Evolutionary conservation across 2,113 vertebrate species (phyloP).

Genomic region (Sminthopsis crassicaudata): DNA sequence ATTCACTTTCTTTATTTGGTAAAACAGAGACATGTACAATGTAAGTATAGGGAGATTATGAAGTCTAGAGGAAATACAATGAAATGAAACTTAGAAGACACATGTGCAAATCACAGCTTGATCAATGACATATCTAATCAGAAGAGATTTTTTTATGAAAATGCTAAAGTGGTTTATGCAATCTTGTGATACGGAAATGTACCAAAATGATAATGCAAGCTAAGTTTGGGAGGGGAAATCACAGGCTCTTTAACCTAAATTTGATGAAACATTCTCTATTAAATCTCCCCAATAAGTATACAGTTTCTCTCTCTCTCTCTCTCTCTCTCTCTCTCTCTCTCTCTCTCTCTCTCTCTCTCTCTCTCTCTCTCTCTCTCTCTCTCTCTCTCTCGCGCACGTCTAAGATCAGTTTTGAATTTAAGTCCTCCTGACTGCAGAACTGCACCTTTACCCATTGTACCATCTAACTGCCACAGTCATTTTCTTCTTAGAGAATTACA

Average conservation of each 20-base stretch:
- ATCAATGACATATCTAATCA: not conserved
- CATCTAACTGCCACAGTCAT: too few species aligned
- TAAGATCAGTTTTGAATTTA: too few species aligned
- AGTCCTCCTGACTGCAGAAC: too few species aligned
- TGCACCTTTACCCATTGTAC: too few species aligned
- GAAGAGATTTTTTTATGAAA: not conserved
- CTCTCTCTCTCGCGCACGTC: too few species aligned
- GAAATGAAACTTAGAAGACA: not conserved
- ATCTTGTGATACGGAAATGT: not conserved
- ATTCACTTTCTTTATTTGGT: not conserved
- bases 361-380: too few species aligned
- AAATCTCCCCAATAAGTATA: too few species aligned
- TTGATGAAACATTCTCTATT: too few species aligned
- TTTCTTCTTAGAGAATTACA: not conserved
- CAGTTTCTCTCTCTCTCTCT: too few species aligned
- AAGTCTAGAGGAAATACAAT: not conserved
- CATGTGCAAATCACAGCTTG: not conserved
- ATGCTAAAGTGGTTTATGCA: not conserved
- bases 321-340: too few species aligned
- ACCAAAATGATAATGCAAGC: not conserved
- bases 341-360: too few species aligned
- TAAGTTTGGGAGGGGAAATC: not conserved
- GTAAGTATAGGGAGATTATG: not conserved
- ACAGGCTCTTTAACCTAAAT: not conserved
- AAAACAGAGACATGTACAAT: not conserved